A percentile compares a stretch with the other conserved stretches of the same genome.
Evolutionary conservation across 2,113 vertebrate species (phyloP).

Genomic region (Agelaius phoeniceus): DNA sequence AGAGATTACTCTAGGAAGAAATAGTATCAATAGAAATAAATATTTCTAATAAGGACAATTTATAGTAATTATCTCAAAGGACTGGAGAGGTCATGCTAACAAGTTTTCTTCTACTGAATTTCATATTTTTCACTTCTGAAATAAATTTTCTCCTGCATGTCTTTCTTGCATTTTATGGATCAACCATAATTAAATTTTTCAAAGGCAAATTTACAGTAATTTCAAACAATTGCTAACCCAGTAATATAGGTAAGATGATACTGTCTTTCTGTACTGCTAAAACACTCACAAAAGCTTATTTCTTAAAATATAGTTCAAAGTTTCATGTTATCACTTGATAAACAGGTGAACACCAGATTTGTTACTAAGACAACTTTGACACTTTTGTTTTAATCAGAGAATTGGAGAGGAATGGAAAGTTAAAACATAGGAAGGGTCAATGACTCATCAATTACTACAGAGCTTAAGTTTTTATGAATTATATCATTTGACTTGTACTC

Average conservation of each 20-base stretch:
- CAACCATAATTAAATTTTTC: background rate
- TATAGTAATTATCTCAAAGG: background rate
- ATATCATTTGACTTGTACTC: background rate
- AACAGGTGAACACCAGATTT: background rate
- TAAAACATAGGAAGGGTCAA: background rate
- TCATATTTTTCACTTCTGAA: background rate
- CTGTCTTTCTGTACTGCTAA: background rate
- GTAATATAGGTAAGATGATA: background rate
- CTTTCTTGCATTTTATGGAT: background rate
- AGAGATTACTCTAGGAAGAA: background rate
- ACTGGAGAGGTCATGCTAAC: background rate
- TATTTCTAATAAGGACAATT: background rate
- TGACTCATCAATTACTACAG: background rate
- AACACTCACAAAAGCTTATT: background rate
- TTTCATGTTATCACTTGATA: background rate
- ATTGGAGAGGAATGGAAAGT: background rate
- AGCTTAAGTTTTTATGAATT: background rate
- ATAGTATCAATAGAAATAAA: background rate
- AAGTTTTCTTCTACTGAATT: background rate
- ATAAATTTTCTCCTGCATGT: background rate
- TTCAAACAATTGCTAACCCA: background rate
- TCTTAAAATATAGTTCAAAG: background rate
- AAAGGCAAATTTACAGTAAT: background rate
- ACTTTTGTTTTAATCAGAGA: background rate
- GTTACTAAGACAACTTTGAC: background rate